Evolutionary conservation across 2,797 vertebrate genomes (phyloP).

Genomic region (Muraenolepis orangiensis): DNA sequence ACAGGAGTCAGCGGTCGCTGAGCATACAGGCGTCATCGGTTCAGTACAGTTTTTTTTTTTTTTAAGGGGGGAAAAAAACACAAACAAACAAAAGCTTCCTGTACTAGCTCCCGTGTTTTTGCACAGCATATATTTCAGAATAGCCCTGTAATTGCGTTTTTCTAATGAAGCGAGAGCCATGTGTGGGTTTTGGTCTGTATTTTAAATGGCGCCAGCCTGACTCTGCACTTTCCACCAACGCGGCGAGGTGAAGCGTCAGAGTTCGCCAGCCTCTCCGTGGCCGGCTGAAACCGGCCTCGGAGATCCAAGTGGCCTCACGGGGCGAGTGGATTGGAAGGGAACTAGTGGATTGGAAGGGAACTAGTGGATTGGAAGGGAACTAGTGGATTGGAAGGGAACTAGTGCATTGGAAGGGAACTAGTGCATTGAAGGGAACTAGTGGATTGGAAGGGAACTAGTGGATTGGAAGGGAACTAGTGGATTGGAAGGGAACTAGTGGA

Average conservation of each 20-base stretch:
- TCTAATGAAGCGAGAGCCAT: constrained; percentile 59
- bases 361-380: too few species aligned
- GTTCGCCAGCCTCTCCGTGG: neutral
- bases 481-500: neutral
- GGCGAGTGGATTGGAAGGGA: too few species aligned
- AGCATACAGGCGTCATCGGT: neutral
- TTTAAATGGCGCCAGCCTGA: constrained; percentile 55
- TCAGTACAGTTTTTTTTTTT: neutral
- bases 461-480: too few species aligned
- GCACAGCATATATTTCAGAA: neutral
- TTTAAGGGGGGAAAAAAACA: neutral
- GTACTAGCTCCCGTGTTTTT: neutral
- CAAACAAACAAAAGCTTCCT: neutral
- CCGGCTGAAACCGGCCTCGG: neutral
- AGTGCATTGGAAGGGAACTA: too few species aligned
- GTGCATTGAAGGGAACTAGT: too few species aligned
- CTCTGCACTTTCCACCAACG: constrained; percentile 55
- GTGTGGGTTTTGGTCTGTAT: constrained; percentile 56
- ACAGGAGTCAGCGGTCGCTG: neutral
- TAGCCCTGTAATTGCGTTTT: constrained; percentile 32
- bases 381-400: neutral
- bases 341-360: neutral
- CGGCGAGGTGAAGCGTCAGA: neutral
- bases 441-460: neutral
- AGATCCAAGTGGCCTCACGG: neutral